Percentiles rank a stretch among this genome's conserved stretches.
These are phyloP conservation scores for Agonopterix subpropinquella DNA, from an alignment of 2,888 invertebrate genomes.

Conservation along the genomic window DNA sequence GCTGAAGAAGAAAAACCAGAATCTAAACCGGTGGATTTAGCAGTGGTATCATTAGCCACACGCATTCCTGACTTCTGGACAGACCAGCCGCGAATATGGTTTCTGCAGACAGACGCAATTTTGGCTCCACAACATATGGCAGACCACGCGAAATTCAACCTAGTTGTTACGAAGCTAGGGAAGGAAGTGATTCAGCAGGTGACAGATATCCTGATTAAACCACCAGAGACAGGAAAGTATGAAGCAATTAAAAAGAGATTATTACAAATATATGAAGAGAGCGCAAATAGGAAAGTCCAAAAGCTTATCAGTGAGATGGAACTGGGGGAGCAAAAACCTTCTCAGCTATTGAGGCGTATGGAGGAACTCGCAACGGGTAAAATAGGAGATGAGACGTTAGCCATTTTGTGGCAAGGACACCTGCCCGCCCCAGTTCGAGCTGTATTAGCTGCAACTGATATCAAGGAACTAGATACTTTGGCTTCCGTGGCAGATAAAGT, in stretches of 20 bases:
- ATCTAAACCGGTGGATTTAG: too few species aligned
- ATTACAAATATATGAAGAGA: not conserved
- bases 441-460: not conserved
- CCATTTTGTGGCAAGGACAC: too few species aligned
- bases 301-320: slow-evolving; percentile 6
- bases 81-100: slow-evolving; percentile 1
- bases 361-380: slow-evolving; percentile 6
- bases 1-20: too few species aligned
- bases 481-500: not conserved
- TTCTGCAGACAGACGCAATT: not conserved
- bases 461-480: not conserved
- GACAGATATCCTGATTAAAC: slow-evolving; percentile 1
- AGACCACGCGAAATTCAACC: not conserved
- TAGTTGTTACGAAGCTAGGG: not conserved
- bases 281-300: not conserved
- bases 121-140: too few species aligned
- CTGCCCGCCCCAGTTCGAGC: not conserved
- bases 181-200: not conserved
- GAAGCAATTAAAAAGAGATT: not conserved
- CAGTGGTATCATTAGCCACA: too few species aligned
- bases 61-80: not conserved
- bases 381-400: slow-evolving; percentile 5
- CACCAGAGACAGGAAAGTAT: not conserved
- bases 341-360: slow-evolving; percentile 10
- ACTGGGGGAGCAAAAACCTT: slow-evolving; percentile 10